These are phyloP conservation scores for Pocota personata DNA, from an alignment of 2,888 invertebrate species.

Conservation along the genomic window DNA sequence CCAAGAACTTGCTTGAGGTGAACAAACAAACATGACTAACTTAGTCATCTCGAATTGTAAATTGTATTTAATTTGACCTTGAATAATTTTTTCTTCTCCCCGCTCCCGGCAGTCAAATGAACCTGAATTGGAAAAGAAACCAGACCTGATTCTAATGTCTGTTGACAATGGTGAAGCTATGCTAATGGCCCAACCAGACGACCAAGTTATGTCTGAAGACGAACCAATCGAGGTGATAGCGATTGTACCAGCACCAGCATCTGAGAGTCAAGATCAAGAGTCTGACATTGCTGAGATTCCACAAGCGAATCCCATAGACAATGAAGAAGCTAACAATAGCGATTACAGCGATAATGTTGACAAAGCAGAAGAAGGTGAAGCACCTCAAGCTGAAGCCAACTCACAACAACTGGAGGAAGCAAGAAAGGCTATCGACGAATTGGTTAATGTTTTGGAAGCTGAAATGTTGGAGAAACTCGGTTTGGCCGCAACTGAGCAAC, in stretches of 20 bases:
- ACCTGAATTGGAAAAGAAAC: slow-evolving; percentile 23
- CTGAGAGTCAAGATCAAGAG: slow-evolving; percentile 10
- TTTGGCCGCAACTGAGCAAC: neutral
- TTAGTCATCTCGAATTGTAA: neutral
- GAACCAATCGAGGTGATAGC: neutral
- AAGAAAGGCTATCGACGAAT: slow-evolving; percentile 42
- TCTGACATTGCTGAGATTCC: neutral
- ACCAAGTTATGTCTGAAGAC: slow-evolving; percentile 40
- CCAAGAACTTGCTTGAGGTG: slow-evolving; percentile 66
- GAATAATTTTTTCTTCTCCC: neutral
- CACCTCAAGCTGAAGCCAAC: neutral
- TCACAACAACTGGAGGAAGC: slow-evolving; percentile 13
- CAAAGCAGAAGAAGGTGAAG: slow-evolving; percentile 14
- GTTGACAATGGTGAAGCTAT: slow-evolving; percentile 19
- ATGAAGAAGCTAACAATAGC: neutral
- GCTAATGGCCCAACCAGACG: slow-evolving; percentile 25
- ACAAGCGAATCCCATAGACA: neutral
- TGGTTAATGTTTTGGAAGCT: slow-evolving; percentile 41
- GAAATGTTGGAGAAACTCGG: slow-evolving; percentile 48
- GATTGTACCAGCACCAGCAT: neutral
- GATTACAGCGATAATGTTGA: neutral
- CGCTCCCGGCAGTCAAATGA: neutral
- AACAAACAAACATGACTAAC: neutral
- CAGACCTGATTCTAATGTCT: slow-evolving; percentile 46
- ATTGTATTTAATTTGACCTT: neutral